Conservation (phyloP, 2,797 vertebrate genomes). For the Phrynocephalus forsythii region DNA sequence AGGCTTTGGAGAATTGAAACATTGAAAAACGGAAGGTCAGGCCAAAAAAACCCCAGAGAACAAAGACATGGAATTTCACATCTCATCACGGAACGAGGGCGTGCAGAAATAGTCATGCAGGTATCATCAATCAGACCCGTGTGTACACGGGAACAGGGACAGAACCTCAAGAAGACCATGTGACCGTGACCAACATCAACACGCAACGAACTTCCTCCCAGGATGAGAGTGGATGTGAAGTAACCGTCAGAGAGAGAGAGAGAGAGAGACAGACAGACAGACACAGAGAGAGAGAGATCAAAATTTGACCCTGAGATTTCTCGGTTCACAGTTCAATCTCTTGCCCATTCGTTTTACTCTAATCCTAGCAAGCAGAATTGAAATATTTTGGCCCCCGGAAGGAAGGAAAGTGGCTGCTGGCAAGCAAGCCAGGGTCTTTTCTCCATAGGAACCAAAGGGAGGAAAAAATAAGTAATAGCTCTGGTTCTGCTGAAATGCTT, state of each 20-base stretch:
- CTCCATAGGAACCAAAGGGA: neutral
- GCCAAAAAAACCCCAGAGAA: too few relatives aligned
- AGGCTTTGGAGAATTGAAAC: too few relatives aligned
- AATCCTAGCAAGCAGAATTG: neutral
- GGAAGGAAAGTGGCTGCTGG: neutral
- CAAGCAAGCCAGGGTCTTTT: neutral
- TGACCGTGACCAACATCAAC: too few relatives aligned
- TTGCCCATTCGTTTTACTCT: neutral
- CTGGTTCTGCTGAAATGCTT: conserved; percentile 5
- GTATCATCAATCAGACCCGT: too few relatives aligned
- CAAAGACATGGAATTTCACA: too few relatives aligned
- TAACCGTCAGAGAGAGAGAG: neutral
- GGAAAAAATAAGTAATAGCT: neutral
- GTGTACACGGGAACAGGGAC: too few relatives aligned
- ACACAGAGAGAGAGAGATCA: neutral
- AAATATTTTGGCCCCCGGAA: neutral
- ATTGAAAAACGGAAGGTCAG: too few relatives aligned
- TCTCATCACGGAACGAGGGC: too few relatives aligned
- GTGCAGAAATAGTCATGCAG: too few relatives aligned
- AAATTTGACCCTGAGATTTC: neutral
- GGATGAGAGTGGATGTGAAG: too few relatives aligned
- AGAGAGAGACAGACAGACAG: neutral
- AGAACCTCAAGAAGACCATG: too few relatives aligned
- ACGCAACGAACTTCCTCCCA: too few relatives aligned
- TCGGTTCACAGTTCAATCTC: neutral